Conservation (phyloP, 2,888 invertebrate species). For the Callyntrura guangdongensis region DNA sequence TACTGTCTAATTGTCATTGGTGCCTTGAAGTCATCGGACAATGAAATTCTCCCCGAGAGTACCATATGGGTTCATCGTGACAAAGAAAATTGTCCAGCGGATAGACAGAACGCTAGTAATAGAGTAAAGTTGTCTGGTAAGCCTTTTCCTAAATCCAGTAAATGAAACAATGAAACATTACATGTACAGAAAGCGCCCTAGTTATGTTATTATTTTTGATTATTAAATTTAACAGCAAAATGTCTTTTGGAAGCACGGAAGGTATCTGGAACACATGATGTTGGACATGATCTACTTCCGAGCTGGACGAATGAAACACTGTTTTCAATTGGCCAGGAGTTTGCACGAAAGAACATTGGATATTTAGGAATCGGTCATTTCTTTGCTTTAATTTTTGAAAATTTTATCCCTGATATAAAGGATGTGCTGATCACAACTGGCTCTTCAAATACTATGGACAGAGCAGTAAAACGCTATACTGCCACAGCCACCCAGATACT, state of each 20-base stretch:
- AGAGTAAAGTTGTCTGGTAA: not conserved
- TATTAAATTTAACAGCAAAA: conserved; percentile 43
- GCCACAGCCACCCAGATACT: conserved; percentile 68
- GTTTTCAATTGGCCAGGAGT: conserved; percentile 57
- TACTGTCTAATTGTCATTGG: not conserved
- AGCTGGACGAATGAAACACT: conserved; percentile 47
- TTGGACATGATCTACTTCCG: conserved; percentile 61
- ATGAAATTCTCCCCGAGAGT: conserved; percentile 13
- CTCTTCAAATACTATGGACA: conserved; percentile 52
- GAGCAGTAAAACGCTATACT: conserved; percentile 70
- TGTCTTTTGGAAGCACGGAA: conserved; percentile 55
- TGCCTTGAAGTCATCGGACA: not conserved
- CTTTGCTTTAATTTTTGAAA: conserved; percentile 73
- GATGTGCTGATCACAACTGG: conserved; percentile 65
- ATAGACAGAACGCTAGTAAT: not conserved
- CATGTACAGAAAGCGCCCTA: no score
- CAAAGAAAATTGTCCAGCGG: conserved; percentile 13
- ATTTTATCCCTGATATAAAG: conserved; percentile 71
- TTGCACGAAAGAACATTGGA: conserved; percentile 65
- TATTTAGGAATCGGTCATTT: conserved; percentile 68
- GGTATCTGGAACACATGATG: conserved; percentile 60
- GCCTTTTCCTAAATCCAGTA: not conserved
- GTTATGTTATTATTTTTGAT: no score
- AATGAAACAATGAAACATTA: not conserved
- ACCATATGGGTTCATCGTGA: no score